Evolutionary conservation across 1,140 invertebrate species (phyloP), one percentile per base, ranked within the genome.

Genomic region (Paraescarpia echinospica): DNA sequence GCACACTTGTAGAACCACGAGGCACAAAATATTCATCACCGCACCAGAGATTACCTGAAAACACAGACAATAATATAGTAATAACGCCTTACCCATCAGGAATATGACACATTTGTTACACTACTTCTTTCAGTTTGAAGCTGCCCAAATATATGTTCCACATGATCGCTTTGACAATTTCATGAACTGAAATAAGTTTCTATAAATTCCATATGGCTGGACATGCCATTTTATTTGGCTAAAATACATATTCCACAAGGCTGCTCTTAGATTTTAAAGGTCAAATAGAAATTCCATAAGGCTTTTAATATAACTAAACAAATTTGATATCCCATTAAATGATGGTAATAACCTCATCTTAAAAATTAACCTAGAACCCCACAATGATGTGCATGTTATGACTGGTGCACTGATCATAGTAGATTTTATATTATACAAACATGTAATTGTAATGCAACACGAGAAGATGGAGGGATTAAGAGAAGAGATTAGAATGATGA

Each of bases 21-120:
- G 33, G 51, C 93, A 93, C 33, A 93, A 5, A 33, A 90, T 34
- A 34, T 93, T 93, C 92, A 92, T 92, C 33, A 93, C 35, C 27
- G 92, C 92, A 14, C 93, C 93, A 91, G 93, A 51, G 91, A 92
- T 93, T 12, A 92, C 89, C 93, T 93, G 90, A 59, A 92, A 89
- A 92, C 22, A 93, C 18, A 93, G 90, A 90, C n/a, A 89, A 4
- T 89, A 5, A 77, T 77, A 18, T 31, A 77, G 22, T 6, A 77
- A 77, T 77, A 77, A 31, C 22, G 22, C 22, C 59, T 22, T 31
- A 31, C 59, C 59, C 8, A 51, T 8, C 48, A 51, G 18, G 48
- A 18, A 51, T 9, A 9, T 51, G 48, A 18, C 18, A 51, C 22
- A 90, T 90, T 18, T 4, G 18, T 90, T 33, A n/a, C 14, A 90